Conservation (phyloP, 1,140 invertebrate species). For the Watersipora subatra region DNA sequence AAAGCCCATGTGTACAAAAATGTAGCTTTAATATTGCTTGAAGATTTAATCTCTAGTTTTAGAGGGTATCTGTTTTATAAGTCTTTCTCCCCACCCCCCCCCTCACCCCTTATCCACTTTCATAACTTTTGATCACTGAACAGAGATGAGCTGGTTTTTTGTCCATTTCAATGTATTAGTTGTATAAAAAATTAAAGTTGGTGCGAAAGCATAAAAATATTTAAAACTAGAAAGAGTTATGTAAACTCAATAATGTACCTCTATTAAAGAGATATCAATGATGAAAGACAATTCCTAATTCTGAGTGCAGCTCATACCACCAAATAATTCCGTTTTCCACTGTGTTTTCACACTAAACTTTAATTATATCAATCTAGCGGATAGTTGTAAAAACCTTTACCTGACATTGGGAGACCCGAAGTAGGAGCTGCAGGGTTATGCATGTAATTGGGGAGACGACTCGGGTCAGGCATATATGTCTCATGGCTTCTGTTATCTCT, state of each 20-base stretch:
- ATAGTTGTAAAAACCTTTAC: not conserved
- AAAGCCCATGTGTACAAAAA: not conserved
- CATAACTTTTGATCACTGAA: too few species aligned
- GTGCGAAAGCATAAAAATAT: not conserved
- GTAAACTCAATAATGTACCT: not conserved
- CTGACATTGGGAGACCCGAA: not conserved
- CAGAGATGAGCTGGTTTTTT: too few species aligned
- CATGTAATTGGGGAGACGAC: not conserved
- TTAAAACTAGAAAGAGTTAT: not conserved
- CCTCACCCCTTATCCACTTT: too few species aligned
- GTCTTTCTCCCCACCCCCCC: too few species aligned
- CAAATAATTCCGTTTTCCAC: not conserved
- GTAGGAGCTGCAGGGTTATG: not conserved
- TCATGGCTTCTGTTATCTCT: conserved; percentile 2
- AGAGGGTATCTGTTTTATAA: too few species aligned
- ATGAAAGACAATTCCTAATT: not conserved
- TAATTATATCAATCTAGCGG: not conserved
- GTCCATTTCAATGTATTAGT: too few species aligned
- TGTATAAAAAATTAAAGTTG: too few species aligned
- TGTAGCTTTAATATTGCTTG: not conserved
- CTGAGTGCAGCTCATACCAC: not conserved
- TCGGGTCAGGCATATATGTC: not conserved
- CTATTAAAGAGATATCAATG: not conserved
- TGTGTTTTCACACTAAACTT: not conserved
- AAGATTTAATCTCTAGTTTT: not conserved